Evolutionary conservation across 2,797 vertebrate genomes (phyloP), one percentile per base, ranked within the genome.

Genomic region (Lacerta bilineata): DNA sequence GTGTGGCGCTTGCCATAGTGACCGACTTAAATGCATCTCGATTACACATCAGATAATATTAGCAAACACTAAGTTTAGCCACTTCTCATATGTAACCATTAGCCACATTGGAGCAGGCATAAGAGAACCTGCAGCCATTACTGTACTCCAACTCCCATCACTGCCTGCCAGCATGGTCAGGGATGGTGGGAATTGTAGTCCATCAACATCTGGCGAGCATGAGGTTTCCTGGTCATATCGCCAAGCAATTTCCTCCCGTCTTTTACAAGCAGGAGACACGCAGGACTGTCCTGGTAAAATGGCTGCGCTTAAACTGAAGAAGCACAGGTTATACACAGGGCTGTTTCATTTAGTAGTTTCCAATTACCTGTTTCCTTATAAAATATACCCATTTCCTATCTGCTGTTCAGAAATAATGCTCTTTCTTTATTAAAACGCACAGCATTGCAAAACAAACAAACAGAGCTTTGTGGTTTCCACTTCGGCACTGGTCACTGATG

Each of bases 391-490:
- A 29, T 74, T 72, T 80, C 25, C n/a, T 61, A 50, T 50, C 74
- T 41, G 68, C 50, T 81, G 43, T 66, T 87, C 23, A 50, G 50
- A 61, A 80, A 59, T 5, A 8, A 23, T 23, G n/a, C 15, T 78
- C 68, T n/a, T 55, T 88, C 43, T 27, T 77, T 11, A 55, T 82
- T 88, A 68, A 88, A 68, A 55, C 3, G 8, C 41, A 83, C 46
- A 78, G 15, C 43, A 20, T 3, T 13, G 13, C 39, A 61, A 81
- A 41, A 66, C 20, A 1, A 10, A 20, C 7, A 66, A 2, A 1
- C 3, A 64, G 8, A 74, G 29, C 20, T 27, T 46, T 76, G 36
- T 55, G 39, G 18, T 78, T 79, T 84, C 75, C 78, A 80, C 50
- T 36, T 23, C 15, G 59, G n/a, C 46, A 33, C 2, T 61, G 64